phyloP scores from a whole-genome alignment of 2,888 invertebrate genomes.

The Lithophane leautieri region DNA sequence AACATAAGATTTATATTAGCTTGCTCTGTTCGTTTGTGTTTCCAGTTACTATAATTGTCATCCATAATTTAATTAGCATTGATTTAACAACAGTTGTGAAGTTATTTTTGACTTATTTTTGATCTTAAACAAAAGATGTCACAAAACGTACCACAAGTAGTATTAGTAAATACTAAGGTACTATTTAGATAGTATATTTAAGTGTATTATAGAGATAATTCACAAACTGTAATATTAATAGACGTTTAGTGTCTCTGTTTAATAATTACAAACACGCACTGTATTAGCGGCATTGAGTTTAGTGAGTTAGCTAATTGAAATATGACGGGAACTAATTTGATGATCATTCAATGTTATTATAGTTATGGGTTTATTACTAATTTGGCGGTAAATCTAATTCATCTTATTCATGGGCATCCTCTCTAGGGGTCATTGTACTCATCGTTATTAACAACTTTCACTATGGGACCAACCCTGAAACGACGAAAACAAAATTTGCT shows the following conservation, averaged over 20 bases:
- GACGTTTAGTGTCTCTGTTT: neutral
- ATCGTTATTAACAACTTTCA: too few relatives aligned
- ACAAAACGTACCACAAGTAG: neutral
- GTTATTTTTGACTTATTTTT: neutral
- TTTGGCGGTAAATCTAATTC: neutral
- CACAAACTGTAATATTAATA: neutral
- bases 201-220: neutral
- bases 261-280: conserved; percentile 13
- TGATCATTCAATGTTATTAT: conserved; percentile 8
- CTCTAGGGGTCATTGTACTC: too few relatives aligned
- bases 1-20: neutral
- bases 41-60: too few relatives aligned
- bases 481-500: too few relatives aligned
- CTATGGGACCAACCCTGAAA: too few relatives aligned
- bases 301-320: conserved; percentile 22
- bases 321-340: neutral
- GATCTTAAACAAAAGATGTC: neutral
- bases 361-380: conserved; percentile 8
- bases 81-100: neutral
- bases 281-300: neutral
- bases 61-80: neutral
- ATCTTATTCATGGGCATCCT: too few relatives aligned
- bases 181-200: neutral
- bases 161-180: neutral
- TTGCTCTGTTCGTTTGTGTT: too few relatives aligned